A percentile compares a stretch with the other conserved stretches of the same genome.
Conservation (phyloP, 2,888 invertebrate species). For the Eremobia ochroleuca region DNA sequence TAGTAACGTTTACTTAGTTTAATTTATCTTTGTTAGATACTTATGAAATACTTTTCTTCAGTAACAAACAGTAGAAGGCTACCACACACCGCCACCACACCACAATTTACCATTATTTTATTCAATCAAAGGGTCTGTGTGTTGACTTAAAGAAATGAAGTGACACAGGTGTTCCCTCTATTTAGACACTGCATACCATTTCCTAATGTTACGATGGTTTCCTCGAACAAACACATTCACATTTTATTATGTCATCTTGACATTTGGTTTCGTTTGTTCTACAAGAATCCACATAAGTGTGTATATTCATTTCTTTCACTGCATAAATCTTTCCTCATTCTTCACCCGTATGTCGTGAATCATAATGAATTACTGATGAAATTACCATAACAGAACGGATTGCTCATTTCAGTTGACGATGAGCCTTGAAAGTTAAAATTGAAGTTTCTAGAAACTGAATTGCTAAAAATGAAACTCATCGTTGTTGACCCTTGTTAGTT, state of each 20-base stretch:
- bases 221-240: conserved; percentile 63
- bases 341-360: conserved; percentile 29
- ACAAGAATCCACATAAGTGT: conserved; percentile 41
- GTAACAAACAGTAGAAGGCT: background rate
- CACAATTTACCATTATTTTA: conserved; percentile 48
- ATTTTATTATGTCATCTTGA: conserved; percentile 73
- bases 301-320: conserved; percentile 45
- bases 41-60: conserved; percentile 9
- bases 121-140: conserved; percentile 60
- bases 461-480: conserved; percentile 32
- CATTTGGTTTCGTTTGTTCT: conserved; percentile 58
- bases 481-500: conserved; percentile 46
- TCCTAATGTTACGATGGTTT: conserved; percentile 71
- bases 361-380: conserved; percentile 33
- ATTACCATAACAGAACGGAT: conserved; percentile 45
- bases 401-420: conserved; percentile 26
- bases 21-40: conserved; percentile 9
- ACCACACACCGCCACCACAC: conserved; percentile 3
- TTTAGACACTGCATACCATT: conserved; percentile 78
- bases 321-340: conserved; percentile 32
- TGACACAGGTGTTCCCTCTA: conserved; percentile 79
- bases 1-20: background rate
- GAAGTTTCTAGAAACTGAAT: conserved; percentile 45
- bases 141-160: conserved; percentile 70
- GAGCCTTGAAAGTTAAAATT: conserved; percentile 38